Conservation (phyloP, 2,113 vertebrate species). For the Uropsilus gracilis region DNA sequence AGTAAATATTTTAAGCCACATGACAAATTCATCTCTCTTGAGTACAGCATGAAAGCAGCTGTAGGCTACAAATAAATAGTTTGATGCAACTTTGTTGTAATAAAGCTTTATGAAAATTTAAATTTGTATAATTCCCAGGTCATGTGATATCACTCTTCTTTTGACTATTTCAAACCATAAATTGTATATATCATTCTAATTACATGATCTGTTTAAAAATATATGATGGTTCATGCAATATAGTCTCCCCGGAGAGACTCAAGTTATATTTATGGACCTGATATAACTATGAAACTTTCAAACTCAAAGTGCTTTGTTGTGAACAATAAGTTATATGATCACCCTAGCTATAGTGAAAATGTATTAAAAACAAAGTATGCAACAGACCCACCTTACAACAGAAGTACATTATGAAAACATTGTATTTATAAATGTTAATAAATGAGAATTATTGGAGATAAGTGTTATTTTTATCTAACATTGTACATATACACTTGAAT, state of each 20-base stretch:
- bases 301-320: neutral
- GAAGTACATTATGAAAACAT: neutral
- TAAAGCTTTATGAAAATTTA: neutral
- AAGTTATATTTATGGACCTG: neutral
- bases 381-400: neutral
- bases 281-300: neutral
- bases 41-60: neutral
- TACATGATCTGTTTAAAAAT: neutral
- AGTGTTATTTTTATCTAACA: neutral
- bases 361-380: neutral
- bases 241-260: neutral
- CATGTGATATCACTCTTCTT: neutral
- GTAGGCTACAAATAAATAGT: neutral
- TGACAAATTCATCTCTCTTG: neutral
- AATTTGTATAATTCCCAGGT: neutral
- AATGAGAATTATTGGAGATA: neutral
- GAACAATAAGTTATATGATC: neutral
- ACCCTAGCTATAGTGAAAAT: neutral
- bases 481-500: neutral
- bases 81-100: neutral
- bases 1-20: constrained; percentile 16
- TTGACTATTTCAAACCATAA: neutral
- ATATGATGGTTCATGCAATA: neutral
- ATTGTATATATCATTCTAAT: neutral
- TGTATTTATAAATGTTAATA: neutral